phyloP scores from a whole-genome alignment of 2,888 invertebrate species.

The Vanessa cardui region DNA sequence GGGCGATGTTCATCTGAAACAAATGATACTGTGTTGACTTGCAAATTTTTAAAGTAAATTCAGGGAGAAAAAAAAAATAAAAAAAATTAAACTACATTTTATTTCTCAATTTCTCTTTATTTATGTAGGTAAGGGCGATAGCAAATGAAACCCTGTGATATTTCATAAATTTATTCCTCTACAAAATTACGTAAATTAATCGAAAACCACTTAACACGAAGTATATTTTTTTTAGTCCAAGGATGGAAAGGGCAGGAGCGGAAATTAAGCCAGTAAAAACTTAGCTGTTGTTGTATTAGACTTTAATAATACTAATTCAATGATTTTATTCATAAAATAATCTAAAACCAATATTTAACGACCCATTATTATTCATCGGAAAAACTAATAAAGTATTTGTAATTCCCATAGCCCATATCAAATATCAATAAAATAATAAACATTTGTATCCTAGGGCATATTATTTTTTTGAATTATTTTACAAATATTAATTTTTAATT shows the following conservation, averaged over 20 bases:
- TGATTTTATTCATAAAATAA: neutral
- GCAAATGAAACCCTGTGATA: conserved; percentile 78
- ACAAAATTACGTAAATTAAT: conserved; percentile 28
- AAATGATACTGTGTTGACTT: conserved; percentile 63
- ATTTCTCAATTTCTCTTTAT: conserved; percentile 75
- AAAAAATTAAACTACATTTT: conserved; percentile 78
- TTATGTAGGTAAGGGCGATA: conserved; percentile 65
- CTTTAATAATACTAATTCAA: too few species aligned
- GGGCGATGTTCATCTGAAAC: conserved; percentile 74
- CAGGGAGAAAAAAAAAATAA: conserved; percentile 50
- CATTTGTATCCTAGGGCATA: neutral
- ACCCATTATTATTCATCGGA: neutral
- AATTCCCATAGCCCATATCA: neutral
- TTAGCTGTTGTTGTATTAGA: neutral
- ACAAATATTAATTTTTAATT: too few species aligned
- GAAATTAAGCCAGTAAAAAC: conserved; percentile 35
- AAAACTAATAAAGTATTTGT: neutral
- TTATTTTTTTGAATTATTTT: neutral
- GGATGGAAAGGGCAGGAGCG: conserved; percentile 28
- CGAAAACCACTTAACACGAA: conserved; percentile 17
- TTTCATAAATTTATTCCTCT: conserved; percentile 55
- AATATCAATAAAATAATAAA: neutral
- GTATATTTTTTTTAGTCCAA: conserved; percentile 32
- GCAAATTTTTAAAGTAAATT: conserved; percentile 34
- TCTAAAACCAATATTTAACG: neutral